These are phyloP conservation scores for Tor tambroides DNA, from an alignment of 2,113 vertebrate genomes.

Conservation along the genomic window DNA sequence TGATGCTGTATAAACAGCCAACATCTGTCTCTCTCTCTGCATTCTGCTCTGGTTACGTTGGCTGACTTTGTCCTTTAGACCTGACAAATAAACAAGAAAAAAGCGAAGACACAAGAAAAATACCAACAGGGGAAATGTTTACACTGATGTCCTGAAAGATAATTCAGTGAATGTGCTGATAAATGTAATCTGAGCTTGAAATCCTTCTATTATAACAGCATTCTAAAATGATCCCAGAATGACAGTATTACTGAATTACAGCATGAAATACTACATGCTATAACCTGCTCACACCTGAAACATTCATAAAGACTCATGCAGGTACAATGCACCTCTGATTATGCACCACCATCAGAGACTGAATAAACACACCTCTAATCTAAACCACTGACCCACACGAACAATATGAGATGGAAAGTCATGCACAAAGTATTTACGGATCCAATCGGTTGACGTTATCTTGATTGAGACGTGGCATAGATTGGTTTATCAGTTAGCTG, in stretches of 20 bases:
- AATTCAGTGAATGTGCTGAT: background rate
- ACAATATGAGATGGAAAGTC: slow-evolving; percentile 3
- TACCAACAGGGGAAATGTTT: background rate
- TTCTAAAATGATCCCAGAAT: background rate
- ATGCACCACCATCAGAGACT: background rate
- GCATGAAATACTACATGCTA: slow-evolving; percentile 1
- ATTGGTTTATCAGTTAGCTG: slow-evolving; percentile 14
- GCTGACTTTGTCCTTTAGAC: background rate
- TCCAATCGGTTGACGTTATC: background rate
- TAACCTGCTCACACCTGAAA: background rate
- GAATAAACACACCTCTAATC: background rate
- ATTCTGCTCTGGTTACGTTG: background rate
- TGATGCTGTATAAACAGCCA: background rate
- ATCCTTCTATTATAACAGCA: background rate
- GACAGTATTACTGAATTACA: background rate
- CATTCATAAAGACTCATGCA: background rate
- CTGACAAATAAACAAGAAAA: background rate
- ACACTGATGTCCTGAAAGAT: background rate
- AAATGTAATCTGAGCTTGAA: slow-evolving; percentile 6
- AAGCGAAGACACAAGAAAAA: background rate
- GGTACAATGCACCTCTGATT: background rate
- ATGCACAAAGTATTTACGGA: background rate
- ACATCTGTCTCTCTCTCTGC: background rate
- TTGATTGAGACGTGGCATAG: background rate
- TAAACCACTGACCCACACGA: background rate